Percentiles rank a stretch among this genome's conserved stretches.
Evolutionary conservation across 2,888 invertebrate species (phyloP).

Genomic region (Orthosia gracilis): DNA sequence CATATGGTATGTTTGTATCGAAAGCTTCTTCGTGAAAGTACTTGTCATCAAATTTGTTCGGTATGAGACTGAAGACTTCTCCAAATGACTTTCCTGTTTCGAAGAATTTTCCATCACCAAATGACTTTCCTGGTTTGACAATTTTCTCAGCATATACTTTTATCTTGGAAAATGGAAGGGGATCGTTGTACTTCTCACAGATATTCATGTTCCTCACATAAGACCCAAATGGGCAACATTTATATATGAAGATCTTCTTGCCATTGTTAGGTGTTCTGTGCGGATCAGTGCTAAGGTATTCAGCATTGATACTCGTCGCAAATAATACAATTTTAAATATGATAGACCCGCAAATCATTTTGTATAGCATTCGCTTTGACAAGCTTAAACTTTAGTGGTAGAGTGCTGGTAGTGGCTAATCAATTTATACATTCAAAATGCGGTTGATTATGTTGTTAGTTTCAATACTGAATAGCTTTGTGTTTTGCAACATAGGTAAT

Average conservation of each 20-base stretch:
- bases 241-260: background rate
- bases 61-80: too few relatives aligned
- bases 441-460: too few relatives aligned
- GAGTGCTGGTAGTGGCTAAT: too few relatives aligned
- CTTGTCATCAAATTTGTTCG: too few relatives aligned
- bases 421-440: too few relatives aligned
- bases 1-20: too few relatives aligned
- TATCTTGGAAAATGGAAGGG: conserved; percentile 6
- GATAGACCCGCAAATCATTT: background rate
- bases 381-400: background rate
- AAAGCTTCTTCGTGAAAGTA: too few relatives aligned
- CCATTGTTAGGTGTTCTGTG: background rate
- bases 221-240: conserved; percentile 23
- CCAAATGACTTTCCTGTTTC: too few relatives aligned
- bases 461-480: too few relatives aligned
- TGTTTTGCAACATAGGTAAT: too few relatives aligned
- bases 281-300: background rate
- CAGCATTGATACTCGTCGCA: background rate
- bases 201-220: background rate
- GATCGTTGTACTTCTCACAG: background rate
- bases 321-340: background rate
- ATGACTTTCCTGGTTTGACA: background rate
- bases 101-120: conserved; percentile 1
- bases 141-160: conserved; percentile 26
- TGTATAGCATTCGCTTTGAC: background rate